Evolutionary conservation across 2,113 vertebrate species (phyloP).

Genomic region (Oryzias woworae): DNA sequence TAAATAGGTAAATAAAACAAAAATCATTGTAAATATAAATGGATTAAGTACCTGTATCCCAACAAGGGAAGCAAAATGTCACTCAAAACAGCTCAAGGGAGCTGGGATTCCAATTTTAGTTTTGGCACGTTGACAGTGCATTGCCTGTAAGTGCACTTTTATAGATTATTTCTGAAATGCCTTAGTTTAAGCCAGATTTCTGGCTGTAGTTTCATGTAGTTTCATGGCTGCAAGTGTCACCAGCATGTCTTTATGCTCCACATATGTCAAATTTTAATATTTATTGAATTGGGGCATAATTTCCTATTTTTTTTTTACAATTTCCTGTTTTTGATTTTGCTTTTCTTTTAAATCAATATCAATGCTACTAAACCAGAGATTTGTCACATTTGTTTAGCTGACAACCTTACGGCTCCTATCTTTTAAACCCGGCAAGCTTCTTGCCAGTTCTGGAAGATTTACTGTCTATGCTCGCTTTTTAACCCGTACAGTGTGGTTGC

Average conservation of each 20-base stretch:
- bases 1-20: background rate
- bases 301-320: background rate
- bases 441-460: background rate
- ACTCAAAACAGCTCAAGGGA: slow-evolving; percentile 7
- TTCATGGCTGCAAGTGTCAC: slow-evolving; percentile 3
- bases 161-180: slow-evolving; percentile 2
- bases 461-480: background rate
- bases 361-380: no score
- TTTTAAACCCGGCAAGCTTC: no score
- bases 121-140: slow-evolving; percentile 11
- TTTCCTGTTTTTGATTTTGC: no score
- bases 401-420: background rate
- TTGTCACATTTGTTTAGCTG: slow-evolving; percentile 17
- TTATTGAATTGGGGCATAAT: background rate
- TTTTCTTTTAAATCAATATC: no score
- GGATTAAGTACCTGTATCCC: slow-evolving; percentile 1
- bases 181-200: slow-evolving; percentile 8
- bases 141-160: slow-evolving; percentile 3
- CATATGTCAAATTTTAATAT: slow-evolving; percentile 1
- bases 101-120: slow-evolving; percentile 25
- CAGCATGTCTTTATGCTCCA: background rate
- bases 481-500: background rate
- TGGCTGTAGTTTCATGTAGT: slow-evolving; percentile 22
- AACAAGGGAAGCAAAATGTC: slow-evolving; percentile 8
- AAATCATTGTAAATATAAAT: slow-evolving; percentile 10